A percentile compares a stretch with the other conserved stretches of the same genome.
phyloP scores from a whole-genome alignment of 2,888 invertebrate genomes.

The Trissonchulus sp. region DNA sequence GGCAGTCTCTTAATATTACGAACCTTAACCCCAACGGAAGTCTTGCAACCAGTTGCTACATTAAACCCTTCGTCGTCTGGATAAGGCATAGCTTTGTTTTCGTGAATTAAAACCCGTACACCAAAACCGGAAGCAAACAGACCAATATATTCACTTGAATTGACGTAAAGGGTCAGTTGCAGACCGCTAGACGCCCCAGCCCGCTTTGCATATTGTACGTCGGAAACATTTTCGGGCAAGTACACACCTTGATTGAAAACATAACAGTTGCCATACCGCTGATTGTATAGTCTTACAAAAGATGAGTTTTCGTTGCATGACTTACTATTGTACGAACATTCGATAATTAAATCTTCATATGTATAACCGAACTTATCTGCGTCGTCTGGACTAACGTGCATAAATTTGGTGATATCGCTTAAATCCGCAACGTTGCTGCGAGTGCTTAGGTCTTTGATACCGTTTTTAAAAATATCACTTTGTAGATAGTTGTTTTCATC shows the following conservation, averaged over 20 bases:
- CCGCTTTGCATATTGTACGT: not conserved
- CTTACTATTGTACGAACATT: not conserved
- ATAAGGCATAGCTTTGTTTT: not conserved
- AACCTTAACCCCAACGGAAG: not conserved
- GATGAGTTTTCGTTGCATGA: not conserved
- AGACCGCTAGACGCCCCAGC: not conserved
- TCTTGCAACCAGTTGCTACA: not conserved
- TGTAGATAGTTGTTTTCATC: too few relatives aligned
- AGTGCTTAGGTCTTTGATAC: too few relatives aligned
- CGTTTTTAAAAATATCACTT: too few relatives aligned
- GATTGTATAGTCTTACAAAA: not conserved
- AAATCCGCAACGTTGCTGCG: not conserved
- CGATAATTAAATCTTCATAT: not conserved
- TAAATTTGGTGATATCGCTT: not conserved
- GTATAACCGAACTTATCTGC: not conserved
- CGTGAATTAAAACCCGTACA: constrained; percentile 1
- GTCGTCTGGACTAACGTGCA: not conserved
- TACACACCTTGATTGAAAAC: not conserved
- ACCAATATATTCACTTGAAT: not conserved
- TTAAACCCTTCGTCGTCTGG: not conserved
- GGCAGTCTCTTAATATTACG: not conserved
- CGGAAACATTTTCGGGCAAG: not conserved
- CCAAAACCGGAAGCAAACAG: constrained; percentile 9
- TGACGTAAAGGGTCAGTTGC: not conserved
- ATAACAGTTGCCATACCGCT: not conserved